These are phyloP conservation scores for Stictonetta naevosa DNA, from an alignment of 2,113 vertebrate species.

Conservation along the genomic window DNA sequence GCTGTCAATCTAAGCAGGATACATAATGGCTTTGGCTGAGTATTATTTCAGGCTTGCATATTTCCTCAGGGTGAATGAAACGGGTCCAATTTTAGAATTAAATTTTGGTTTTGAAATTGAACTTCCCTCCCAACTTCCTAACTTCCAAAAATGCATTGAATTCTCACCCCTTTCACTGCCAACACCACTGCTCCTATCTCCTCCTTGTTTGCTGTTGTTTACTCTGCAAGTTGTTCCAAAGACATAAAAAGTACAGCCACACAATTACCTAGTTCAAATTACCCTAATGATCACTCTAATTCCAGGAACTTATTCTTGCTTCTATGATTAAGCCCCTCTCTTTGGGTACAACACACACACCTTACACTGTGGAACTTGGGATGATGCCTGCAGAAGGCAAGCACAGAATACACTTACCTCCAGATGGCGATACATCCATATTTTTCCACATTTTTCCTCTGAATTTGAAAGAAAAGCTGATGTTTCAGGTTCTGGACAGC, in stretches of 20 bases:
- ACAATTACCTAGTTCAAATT: background rate
- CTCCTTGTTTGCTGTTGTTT: background rate
- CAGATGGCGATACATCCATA: conserved; percentile 18
- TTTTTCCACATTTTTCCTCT: background rate
- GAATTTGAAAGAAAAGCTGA: background rate
- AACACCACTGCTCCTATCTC: background rate
- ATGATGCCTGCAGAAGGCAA: fast-evolving
- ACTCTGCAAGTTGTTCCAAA: background rate
- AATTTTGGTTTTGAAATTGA: background rate
- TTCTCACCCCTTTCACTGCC: background rate
- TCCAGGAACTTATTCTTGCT: background rate
- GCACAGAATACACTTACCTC: background rate
- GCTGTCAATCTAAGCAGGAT: background rate
- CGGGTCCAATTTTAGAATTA: background rate
- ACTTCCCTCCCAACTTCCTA: background rate
- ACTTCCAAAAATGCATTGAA: background rate
- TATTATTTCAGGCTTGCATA: background rate
- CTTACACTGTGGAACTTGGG: fast-evolving
- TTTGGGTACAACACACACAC: no score
- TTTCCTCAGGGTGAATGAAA: background rate
- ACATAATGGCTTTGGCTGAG: background rate
- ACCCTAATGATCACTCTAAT: background rate
- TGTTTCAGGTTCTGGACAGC: background rate
- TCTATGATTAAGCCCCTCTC: background rate
- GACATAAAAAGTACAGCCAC: background rate